A percentile compares a stretch with the other conserved stretches of the same genome.
Evolutionary conservation across 2,113 vertebrate genomes (phyloP).

Genomic region (Tapirus terrestris): DNA sequence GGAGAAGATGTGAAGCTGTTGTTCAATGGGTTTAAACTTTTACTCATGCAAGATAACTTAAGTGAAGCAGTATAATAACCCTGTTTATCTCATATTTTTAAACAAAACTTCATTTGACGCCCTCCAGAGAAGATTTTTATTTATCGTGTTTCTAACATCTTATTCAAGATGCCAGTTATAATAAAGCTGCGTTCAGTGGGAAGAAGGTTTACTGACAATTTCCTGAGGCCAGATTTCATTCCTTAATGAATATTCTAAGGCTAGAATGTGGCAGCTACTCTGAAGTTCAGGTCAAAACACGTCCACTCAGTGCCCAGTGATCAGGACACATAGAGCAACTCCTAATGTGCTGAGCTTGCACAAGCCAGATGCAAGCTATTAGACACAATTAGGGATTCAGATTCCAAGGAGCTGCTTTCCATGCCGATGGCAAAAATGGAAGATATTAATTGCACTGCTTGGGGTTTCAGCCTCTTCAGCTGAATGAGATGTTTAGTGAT

Average conservation of each 20-base stretch:
- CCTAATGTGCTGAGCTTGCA: conserved; percentile 60
- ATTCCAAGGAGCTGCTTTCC: conserved; percentile 78
- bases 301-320: neutral
- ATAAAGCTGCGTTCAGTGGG: neutral
- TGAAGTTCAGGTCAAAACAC: neutral
- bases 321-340: conserved; percentile 15
- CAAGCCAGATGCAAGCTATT: conserved; percentile 84
- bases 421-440: conserved; percentile 82
- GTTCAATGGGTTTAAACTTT: neutral
- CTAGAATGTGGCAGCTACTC: neutral
- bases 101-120: conserved; percentile 23
- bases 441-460: conserved; percentile 85
- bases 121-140: neutral
- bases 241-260: conserved; percentile 57
- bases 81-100: neutral
- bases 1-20: neutral
- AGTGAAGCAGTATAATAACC: neutral
- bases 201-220: neutral
- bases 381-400: conserved; percentile 82
- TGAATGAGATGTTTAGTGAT: conserved; percentile 84
- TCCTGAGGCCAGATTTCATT: neutral
- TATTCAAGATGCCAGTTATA: neutral
- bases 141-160: neutral
- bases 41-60: neutral
- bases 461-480: conserved; percentile 84